Conservation (phyloP, 2,888 invertebrate genomes). For the Calliopum simillimum region DNA sequence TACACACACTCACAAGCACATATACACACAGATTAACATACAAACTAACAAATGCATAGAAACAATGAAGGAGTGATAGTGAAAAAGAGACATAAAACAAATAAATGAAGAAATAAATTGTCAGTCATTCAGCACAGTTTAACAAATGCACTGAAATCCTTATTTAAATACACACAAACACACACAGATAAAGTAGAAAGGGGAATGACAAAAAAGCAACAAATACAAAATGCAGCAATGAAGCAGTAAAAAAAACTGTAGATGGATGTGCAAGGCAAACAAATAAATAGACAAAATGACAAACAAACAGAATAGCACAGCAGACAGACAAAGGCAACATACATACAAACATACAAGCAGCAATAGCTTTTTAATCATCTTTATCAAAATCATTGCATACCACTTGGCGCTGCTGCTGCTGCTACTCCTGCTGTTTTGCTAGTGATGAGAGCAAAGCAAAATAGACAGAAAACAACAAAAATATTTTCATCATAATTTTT, state of each 20-base stretch:
- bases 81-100: no score
- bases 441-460: background rate
- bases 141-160: constrained; percentile 6
- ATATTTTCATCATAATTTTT: constrained; percentile 23
- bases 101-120: constrained; percentile 7
- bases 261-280: no score
- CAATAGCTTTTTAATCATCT: constrained; percentile 31
- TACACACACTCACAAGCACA: no score
- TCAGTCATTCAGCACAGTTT: constrained; percentile 17
- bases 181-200: background rate
- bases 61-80: background rate
- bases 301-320: no score
- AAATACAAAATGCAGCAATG: no score
- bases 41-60: no score
- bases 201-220: no score
- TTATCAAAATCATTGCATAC: constrained; percentile 18
- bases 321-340: no score
- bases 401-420: background rate
- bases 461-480: constrained; percentile 5
- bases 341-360: background rate
- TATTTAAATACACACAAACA: background rate
- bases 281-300: no score
- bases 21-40: no score
- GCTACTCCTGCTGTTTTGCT: background rate
- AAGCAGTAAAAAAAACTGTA: no score